Evolutionary conservation across 2,113 vertebrate genomes (phyloP).

Genomic region (Galemys pyrenaicus): DNA sequence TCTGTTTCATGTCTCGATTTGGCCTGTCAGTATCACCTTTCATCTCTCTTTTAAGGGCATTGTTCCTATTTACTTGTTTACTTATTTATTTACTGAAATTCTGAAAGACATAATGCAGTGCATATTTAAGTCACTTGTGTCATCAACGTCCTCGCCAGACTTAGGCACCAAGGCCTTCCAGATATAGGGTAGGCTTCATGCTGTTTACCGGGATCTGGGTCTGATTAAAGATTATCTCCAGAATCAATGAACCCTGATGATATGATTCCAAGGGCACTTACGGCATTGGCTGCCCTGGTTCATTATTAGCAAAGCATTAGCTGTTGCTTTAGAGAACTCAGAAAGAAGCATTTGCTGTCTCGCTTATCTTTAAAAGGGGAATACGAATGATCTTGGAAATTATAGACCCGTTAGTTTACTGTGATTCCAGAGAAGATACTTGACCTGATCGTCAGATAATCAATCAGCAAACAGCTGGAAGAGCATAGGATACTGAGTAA

Average conservation of each 20-base stretch:
- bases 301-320: constrained; percentile 76
- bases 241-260: constrained; percentile 74
- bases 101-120: constrained; percentile 39
- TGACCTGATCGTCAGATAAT: constrained; percentile 79
- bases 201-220: constrained; percentile 57
- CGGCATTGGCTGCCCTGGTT: constrained; percentile 71
- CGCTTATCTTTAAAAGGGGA: constrained; percentile 76
- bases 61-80: background rate
- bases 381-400: constrained; percentile 77
- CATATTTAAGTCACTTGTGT: constrained; percentile 36
- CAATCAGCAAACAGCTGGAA: constrained; percentile 77
- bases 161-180: constrained; percentile 24
- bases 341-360: constrained; percentile 65
- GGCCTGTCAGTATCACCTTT: constrained; percentile 49
- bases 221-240: constrained; percentile 73
- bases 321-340: constrained; percentile 74
- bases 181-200: constrained; percentile 34
- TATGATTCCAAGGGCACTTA: constrained; percentile 73
- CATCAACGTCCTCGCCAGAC: constrained; percentile 26
- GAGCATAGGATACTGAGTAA: constrained; percentile 67
- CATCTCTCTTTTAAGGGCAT: constrained; percentile 47
- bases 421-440: constrained; percentile 79
- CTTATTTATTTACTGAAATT: background rate
- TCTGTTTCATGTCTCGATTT: constrained; percentile 56
- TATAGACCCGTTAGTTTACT: constrained; percentile 79